Evolutionary conservation across 2,113 vertebrate genomes (phyloP), one percentile per base, ranked within the genome.

Genomic region (Perognathus longimembris): DNA sequence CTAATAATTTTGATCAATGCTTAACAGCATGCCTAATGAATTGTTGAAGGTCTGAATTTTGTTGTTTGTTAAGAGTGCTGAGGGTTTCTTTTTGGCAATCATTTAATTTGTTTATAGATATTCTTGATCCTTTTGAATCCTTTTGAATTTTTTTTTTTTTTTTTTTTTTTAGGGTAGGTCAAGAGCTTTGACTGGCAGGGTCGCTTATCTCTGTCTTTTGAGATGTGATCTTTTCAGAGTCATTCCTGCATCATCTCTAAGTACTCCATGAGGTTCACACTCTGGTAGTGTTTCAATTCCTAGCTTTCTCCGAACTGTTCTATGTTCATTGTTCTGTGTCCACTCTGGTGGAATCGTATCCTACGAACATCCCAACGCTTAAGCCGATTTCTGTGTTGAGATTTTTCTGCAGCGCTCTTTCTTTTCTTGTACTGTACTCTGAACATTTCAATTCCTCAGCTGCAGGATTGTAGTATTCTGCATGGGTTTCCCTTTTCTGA

Each of bases 101-200:
- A 74, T 32, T 61, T 61, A 61, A 59, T 42, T 89, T 82, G 77
- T 30, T 82, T 92, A 42, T 24, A 36, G n/a, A 34, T 84, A 5
- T 30, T 6, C 20, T 83, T 79, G 30, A 64, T 77, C 3, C 15
- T 82, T 80, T 63, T 42, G 30, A 83, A 24, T n/a, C 11, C 86
- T 21, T 64, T 28, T 64, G 69, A 71, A 11, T 79, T 83, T 54
- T 67, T 8, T 74, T 59, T n/a, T n/a, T n/a, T n/a, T n/a, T n/a
- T n/a, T n/a, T n/a, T n/a, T n/a, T n/a, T n/a, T n/a, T n/a, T n/a
- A 45, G 34, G 42, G 22, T 28, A 86, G 36, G 32, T 66, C 54
- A 92, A 89, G n/a, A 50, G 12, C 57, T 73, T 94, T 89, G 69
- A 36, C 24, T 84, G 17, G 38, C 50, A 73, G 32, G 12, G 61